Percentiles rank a stretch among this genome's conserved stretches.
These are phyloP conservation scores for Micrastur ruficollis DNA, from an alignment of 2,797 vertebrate genomes.

Conservation along the genomic window DNA sequence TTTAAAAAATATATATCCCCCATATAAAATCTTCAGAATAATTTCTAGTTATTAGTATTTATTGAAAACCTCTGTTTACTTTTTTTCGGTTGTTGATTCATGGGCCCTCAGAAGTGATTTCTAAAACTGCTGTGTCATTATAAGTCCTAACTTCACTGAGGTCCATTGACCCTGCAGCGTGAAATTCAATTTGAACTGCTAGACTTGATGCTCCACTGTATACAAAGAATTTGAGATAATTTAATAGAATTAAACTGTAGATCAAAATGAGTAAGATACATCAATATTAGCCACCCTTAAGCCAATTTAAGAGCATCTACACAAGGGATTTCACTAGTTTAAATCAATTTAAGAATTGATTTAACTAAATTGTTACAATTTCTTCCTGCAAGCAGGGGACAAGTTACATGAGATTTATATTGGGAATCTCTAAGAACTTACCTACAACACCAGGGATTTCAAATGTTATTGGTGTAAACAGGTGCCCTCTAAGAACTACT, in stretches of 20 bases:
- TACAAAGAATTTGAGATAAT: neutral
- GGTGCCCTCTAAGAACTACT: neutral
- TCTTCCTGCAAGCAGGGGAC: neutral
- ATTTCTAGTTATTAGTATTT: neutral
- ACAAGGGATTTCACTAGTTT: slow-evolving; percentile 9
- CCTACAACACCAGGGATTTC: neutral
- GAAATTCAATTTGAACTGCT: slow-evolving; percentile 17
- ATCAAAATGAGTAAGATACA: slow-evolving; percentile 15
- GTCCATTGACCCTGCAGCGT: neutral
- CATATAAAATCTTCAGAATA: neutral
- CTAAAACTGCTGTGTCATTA: neutral
- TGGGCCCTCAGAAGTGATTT: neutral
- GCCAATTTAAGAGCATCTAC: slow-evolving; percentile 1
- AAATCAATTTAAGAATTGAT: slow-evolving; percentile 44
- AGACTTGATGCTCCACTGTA: neutral
- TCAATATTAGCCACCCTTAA: neutral
- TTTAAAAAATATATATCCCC: neutral
- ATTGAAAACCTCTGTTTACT: neutral
- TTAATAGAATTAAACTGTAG: slow-evolving; percentile 29
- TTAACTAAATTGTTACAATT: slow-evolving; percentile 14
- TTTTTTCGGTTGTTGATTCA: neutral
- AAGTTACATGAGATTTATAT: neutral
- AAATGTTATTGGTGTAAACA: neutral
- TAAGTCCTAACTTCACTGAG: neutral
- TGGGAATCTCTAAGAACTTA: neutral